Conservation (phyloP, 2,113 vertebrate genomes). For the Paradoxurus hermaphroditus region DNA sequence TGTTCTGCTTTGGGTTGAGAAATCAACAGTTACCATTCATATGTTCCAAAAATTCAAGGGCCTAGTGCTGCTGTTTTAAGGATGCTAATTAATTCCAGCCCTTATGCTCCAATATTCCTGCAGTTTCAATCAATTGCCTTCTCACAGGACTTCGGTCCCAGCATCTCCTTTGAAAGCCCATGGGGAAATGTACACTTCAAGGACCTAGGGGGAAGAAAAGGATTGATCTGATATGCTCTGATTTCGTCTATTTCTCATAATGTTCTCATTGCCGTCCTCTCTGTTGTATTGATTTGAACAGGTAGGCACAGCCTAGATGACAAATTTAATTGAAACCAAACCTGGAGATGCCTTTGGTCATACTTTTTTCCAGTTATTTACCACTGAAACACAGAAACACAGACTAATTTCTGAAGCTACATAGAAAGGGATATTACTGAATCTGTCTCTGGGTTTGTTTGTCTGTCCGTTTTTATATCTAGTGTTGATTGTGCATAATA, state of each 20-base stretch:
- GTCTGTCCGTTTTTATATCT: background rate
- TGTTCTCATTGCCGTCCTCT: background rate
- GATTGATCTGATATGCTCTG: background rate
- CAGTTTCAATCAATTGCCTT: slow-evolving; percentile 50
- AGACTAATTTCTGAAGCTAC: background rate
- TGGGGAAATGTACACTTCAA: background rate
- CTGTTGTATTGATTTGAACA: background rate
- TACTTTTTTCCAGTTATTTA: background rate
- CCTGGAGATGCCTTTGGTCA: slow-evolving; percentile 31
- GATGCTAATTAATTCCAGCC: slow-evolving; percentile 75
- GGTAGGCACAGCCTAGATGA: background rate
- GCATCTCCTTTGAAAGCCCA: background rate
- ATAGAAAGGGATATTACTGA: background rate
- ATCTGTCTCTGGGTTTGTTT: background rate
- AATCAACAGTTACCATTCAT: slow-evolving; percentile 77
- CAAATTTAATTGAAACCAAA: background rate
- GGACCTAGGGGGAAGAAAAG: background rate
- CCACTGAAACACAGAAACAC: background rate
- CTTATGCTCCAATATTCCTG: slow-evolving; percentile 63
- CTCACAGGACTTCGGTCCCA: slow-evolving; percentile 13
- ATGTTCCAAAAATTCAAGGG: slow-evolving; percentile 69
- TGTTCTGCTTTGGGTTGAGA: slow-evolving; percentile 78
- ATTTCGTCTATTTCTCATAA: background rate
- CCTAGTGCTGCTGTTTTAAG: slow-evolving; percentile 73
- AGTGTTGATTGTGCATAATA: background rate